Evolutionary conservation across 53 echinoderm and acorn worm species (phyloP).

Genomic region (Zoroaster sp.): DNA sequence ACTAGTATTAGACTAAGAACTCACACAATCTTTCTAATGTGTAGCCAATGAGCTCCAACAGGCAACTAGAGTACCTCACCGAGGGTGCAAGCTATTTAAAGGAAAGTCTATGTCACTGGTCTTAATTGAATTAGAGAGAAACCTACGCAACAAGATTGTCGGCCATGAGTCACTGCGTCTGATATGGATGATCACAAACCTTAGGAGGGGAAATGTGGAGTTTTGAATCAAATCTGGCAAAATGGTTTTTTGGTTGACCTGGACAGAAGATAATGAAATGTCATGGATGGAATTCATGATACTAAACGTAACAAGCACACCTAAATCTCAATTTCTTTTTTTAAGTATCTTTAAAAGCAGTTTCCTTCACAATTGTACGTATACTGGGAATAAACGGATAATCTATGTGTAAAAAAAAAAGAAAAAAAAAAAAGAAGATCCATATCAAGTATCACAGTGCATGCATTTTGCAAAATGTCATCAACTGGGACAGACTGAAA

Average conservation of each 20-base stretch:
- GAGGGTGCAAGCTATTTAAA: conserved; percentile 32
- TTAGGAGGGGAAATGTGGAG: not conserved
- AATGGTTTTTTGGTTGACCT: not conserved
- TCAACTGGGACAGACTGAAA: too few species aligned
- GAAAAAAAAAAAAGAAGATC: too few species aligned
- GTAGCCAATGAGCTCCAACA: not conserved
- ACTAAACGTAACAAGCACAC: too few species aligned
- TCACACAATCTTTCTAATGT: not conserved
- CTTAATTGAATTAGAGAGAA: conserved; percentile 44
- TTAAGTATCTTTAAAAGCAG: too few species aligned
- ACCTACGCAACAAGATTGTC: conserved; percentile 33
- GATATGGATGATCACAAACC: not conserved
- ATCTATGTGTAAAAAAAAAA: too few species aligned
- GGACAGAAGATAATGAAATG: too few species aligned
- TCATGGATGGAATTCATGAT: too few species aligned
- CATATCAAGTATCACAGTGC: too few species aligned
- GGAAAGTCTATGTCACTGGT: conserved; percentile 12
- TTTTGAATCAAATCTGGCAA: not conserved
- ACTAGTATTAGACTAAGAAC: not conserved
- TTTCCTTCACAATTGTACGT: too few species aligned
- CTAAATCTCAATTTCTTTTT: too few species aligned
- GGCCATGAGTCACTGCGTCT: conserved; percentile 33
- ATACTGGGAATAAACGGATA: too few species aligned
- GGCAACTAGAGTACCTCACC: not conserved
- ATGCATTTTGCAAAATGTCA: too few species aligned